A percentile compares a stretch with the other conserved stretches of the same genome.
Conservation (phyloP, 1,140 invertebrate species). For the Rhopalosiphum maidis region DNA sequence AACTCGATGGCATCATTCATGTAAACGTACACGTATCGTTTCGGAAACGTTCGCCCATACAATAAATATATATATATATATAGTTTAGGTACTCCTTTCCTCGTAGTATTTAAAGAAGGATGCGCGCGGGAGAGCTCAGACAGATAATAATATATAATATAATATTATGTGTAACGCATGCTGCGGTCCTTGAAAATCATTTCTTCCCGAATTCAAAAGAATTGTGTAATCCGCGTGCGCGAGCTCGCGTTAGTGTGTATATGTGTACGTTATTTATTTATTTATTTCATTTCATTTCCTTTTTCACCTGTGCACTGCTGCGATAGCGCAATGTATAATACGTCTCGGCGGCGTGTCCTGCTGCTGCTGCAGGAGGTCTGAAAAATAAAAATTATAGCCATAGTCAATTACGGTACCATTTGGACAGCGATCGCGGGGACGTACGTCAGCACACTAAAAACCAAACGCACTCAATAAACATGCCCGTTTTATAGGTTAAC, state of each 20-base stretch:
- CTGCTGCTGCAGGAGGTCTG: constrained; percentile 47
- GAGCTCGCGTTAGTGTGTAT: not conserved
- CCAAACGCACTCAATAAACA: constrained; percentile 50
- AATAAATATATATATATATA: too few relatives aligned
- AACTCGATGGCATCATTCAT: too few relatives aligned
- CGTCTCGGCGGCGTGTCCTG: not conserved
- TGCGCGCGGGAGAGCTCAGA: not conserved
- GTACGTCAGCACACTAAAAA: constrained; percentile 49
- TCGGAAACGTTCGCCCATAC: not conserved
- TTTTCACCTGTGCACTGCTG: not conserved
- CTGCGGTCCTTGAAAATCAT: constrained; percentile 11
- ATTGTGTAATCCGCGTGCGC: not conserved
- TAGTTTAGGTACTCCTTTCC: not conserved
- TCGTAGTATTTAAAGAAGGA: not conserved
- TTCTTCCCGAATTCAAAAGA: not conserved
- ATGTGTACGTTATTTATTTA: not conserved
- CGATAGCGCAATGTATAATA: not conserved
- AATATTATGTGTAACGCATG: not conserved
- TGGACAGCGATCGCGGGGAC: not conserved
- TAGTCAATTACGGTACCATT: constrained; percentile 25
- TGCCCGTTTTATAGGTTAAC: constrained; percentile 49
- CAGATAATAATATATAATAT: not conserved
- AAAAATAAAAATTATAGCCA: constrained; percentile 18
- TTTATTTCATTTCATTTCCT: not conserved
- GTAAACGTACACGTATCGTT: not conserved